Conservation (phyloP, 2,113 vertebrate species). For the Crotalus horridus region DNA sequence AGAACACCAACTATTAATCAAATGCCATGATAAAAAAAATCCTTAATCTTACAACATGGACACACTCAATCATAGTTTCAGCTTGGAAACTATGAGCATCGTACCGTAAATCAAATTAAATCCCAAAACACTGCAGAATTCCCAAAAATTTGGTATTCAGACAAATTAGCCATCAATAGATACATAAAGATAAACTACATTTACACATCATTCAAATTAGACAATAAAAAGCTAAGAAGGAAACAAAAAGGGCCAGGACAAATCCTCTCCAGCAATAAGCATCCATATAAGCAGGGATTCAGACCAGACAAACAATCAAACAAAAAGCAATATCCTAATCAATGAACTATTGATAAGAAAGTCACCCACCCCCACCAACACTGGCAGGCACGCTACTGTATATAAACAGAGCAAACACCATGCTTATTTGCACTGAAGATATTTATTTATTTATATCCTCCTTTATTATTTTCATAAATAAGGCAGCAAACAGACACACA, state of each 20-base stretch:
- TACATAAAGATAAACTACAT: not conserved
- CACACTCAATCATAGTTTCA: too few relatives aligned
- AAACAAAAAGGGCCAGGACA: not conserved
- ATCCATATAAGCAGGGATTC: not conserved
- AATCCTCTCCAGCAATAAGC: not conserved
- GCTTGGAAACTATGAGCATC: too few relatives aligned
- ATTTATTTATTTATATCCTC: not conserved
- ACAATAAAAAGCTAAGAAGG: not conserved
- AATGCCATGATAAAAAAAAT: too few relatives aligned
- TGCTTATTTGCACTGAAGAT: not conserved
- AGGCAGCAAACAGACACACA: not conserved
- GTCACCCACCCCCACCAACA: not conserved
- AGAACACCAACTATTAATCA: too few relatives aligned
- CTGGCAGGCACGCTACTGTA: not conserved
- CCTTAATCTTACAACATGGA: too few relatives aligned
- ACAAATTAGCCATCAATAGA: not conserved
- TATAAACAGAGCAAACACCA: not conserved
- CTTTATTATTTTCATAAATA: not conserved
- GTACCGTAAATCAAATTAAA: not conserved
- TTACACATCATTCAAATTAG: not conserved
- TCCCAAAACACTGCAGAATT: not conserved
- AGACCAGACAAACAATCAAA: not conserved
- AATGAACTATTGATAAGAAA: not conserved
- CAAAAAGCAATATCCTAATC: not conserved
- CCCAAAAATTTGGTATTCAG: not conserved